Evolutionary conservation across 2,888 invertebrate genomes (phyloP), one percentile per base, ranked within the genome.

Genomic region (Gisinianus flammeolus): DNA sequence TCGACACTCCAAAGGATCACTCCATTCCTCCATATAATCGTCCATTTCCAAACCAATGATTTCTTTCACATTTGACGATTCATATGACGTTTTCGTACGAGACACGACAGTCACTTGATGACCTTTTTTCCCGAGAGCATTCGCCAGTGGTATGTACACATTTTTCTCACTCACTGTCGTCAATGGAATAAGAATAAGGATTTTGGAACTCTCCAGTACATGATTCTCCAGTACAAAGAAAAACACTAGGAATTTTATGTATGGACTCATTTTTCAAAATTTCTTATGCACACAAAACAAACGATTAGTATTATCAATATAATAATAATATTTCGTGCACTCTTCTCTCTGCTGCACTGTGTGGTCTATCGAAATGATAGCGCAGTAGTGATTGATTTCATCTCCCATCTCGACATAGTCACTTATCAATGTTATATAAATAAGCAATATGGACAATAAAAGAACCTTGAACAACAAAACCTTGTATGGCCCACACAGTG

Each of bases 71-170:
- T 84, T 86, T 12, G 88, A 89, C 0, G 87, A 82, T 0, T 88
- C 86, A 1, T 87, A 86, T 12, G 86, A 84, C 0, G 86, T 84
- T 74, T 88, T 87, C 75, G 87, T 83, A 0, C 88, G 87, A 1
- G 89, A 88, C n/a, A 90, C 88, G 0, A 89, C 88, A 0, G 89
- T 89, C 0, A 90, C 88, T 82, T 89, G 88, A 81, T 90, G 90
- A 0, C 89, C 90, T 68, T 88, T 87, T 22, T 86, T 84, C 8
- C 89, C 89, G 68, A 90, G 84, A 78, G 88, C 89, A 67, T 89
- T 82, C 2, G 89, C 88, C 35, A 90, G 86, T 0, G 88, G 82
- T 3, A 77, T 76, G 62, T 80, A 83, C 26, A 81, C 76, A 26
- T 77, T 71, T 28, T 77, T 79, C 4, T 82, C 74, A 56, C 79